Conservation (phyloP, 2,113 vertebrate species). For the Triplophysa tibetana region DNA sequence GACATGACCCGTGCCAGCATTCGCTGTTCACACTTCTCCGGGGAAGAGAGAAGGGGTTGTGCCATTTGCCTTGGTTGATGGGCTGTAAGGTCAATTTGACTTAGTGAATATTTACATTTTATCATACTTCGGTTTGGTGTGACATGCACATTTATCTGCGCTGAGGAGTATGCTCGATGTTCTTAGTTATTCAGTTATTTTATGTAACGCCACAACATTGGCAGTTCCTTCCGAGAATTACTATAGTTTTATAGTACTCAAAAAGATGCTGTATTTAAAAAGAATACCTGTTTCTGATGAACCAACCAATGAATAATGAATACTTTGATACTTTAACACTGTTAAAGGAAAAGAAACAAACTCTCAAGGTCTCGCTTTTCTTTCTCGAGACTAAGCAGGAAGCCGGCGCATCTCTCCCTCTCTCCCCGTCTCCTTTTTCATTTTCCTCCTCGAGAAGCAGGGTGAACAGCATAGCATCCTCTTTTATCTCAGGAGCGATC, state of each 20-base stretch:
- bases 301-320: constrained; percentile 42
- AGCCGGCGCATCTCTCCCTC: constrained; percentile 42
- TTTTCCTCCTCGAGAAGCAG: constrained; percentile 47
- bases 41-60: constrained; percentile 26
- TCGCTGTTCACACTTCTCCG: constrained; percentile 29
- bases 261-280: constrained; percentile 15
- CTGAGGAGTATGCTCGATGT: background rate
- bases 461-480: constrained; percentile 45
- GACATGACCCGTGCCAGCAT: constrained; percentile 25
- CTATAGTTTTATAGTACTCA: constrained; percentile 2
- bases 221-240: background rate
- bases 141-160: constrained; percentile 9
- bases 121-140: constrained; percentile 40
- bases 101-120: constrained; percentile 56
- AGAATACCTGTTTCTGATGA: constrained; percentile 37
- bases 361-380: constrained; percentile 53
- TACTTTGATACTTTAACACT: constrained; percentile 41
- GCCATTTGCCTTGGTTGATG: constrained; percentile 51
- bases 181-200: background rate
- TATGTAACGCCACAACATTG: background rate
- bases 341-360: constrained; percentile 42
- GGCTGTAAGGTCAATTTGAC: constrained; percentile 60
- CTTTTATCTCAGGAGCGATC: constrained; percentile 61
- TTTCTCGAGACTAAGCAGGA: constrained; percentile 37
- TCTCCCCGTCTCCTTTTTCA: constrained; percentile 20